Conservation (phyloP, 2,797 vertebrate species). For the Pampus argenteus region DNA sequence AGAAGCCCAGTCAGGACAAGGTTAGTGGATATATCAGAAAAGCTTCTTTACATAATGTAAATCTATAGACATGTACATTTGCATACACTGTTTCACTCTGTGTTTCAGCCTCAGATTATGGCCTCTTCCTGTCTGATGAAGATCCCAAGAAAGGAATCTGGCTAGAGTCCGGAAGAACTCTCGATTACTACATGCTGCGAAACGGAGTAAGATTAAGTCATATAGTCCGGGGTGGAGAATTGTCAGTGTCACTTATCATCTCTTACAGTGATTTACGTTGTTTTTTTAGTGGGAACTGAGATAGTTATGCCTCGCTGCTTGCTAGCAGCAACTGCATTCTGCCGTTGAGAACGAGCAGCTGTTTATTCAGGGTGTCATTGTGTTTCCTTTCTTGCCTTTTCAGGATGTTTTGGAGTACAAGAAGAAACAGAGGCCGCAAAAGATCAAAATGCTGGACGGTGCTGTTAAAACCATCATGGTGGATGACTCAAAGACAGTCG, state of each 20-base stretch:
- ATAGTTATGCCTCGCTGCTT: conserved; percentile 35
- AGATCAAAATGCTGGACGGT: conserved; percentile 98
- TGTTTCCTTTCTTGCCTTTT: conserved; percentile 20
- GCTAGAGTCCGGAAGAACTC: conserved; percentile 96
- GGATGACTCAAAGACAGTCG: conserved; percentile 98
- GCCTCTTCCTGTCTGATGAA: conserved; percentile 96
- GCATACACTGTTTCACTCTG: conserved; percentile 35
- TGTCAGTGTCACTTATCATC: conserved; percentile 44
- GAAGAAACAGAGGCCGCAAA: conserved; percentile 98
- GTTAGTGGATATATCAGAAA: conserved; percentile 73
- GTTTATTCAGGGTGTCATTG: conserved; percentile 7
- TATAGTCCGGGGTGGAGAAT: conserved; percentile 41
- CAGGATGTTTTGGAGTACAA: conserved; percentile 98
- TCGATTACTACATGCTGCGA: conserved; percentile 99
- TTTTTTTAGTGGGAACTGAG: conserved; percentile 26
- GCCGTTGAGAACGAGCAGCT: conserved; percentile 14
- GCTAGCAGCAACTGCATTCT: conserved; percentile 34
- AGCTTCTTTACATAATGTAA: conserved; percentile 39
- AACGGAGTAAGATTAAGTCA: conserved; percentile 90
- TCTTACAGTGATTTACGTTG: conserved; percentile 50
- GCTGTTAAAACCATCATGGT: conserved; percentile 99
- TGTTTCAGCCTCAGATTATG: conserved; percentile 94
- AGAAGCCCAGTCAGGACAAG: conserved; percentile 96
- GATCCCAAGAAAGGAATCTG: conserved; percentile 99
- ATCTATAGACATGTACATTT: conserved; percentile 22